These are phyloP conservation scores for Melanargia galathea DNA, from an alignment of 2,888 invertebrate genomes.

Conservation along the genomic window DNA sequence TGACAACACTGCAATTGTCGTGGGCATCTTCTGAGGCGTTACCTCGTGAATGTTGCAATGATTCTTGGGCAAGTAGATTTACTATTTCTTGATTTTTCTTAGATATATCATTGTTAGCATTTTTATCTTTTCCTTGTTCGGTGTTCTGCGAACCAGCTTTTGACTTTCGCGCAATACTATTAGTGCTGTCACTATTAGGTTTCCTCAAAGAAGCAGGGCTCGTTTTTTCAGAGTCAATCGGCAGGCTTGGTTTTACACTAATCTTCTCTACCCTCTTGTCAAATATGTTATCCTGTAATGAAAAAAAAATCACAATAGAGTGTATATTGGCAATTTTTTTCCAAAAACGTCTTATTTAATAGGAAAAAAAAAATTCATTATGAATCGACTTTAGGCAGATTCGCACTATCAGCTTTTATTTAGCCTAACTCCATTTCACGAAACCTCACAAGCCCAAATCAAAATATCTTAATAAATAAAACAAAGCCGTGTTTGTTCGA, in stretches of 20 bases:
- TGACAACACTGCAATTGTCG: background rate
- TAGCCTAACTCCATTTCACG: no score
- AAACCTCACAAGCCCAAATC: no score
- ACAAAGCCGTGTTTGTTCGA: no score
- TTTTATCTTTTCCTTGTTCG: background rate
- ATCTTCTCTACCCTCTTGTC: conserved; percentile 55
- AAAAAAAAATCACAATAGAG: conserved; percentile 52
- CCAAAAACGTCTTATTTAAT: no score
- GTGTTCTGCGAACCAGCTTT: background rate
- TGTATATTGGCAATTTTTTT: no score
- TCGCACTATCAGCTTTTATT: no score
- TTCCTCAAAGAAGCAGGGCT: conserved; percentile 41
- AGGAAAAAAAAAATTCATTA: no score
- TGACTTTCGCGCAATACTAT: background rate
- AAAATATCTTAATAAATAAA: no score
- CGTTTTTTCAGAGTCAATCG: conserved; percentile 62
- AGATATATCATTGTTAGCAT: background rate
- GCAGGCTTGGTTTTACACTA: conserved; percentile 55
- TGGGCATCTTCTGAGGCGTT: background rate
- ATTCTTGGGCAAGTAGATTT: background rate
- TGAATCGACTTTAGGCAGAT: no score
- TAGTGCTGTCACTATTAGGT: background rate
- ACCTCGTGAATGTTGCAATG: background rate
- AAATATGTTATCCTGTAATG: conserved; percentile 55
- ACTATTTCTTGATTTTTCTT: background rate